A percentile compares a stretch with the other conserved stretches of the same genome.
Conservation (phyloP, 35 echinoderm and acorn worm genomes). For the Diadema setosum region DNA sequence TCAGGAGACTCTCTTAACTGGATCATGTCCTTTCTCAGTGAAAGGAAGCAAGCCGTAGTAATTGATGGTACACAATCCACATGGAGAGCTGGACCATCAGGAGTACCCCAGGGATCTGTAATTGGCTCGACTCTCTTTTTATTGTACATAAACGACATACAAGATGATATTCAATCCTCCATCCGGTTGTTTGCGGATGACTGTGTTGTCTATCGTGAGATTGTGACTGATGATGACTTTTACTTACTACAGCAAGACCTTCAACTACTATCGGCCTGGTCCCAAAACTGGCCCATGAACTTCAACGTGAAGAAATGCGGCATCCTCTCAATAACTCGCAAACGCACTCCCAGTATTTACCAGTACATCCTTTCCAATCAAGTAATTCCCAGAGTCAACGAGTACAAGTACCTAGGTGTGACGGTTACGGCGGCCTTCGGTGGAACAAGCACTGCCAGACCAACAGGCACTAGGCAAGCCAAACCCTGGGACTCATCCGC, state of each 20-base stretch:
- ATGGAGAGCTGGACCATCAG: constrained; percentile 17
- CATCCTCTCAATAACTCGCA: not conserved
- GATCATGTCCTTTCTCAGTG: constrained; percentile 7
- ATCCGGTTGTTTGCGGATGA: constrained; percentile 11
- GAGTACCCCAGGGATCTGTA: constrained; percentile 52
- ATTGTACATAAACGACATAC: constrained; percentile 60
- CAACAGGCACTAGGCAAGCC: not conserved
- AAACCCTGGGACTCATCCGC: not conserved
- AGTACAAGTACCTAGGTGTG: constrained; percentile 11
- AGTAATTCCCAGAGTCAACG: not conserved
- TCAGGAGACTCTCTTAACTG: not conserved
- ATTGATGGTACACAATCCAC: constrained; percentile 47
- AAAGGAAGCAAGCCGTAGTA: constrained; percentile 18
- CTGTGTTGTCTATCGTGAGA: constrained; percentile 18
- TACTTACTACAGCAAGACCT: constrained; percentile 16
- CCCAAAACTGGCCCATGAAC: constrained; percentile 22
- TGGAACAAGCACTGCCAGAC: not conserved
- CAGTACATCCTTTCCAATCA: not conserved
- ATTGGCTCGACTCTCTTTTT: constrained; percentile 43
- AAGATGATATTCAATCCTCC: not conserved
- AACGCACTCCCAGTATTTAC: not conserved
- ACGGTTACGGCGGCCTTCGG: not conserved
- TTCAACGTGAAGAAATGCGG: constrained; percentile 20
- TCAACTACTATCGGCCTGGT: not conserved
- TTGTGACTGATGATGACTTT: not conserved